Base-by-base conservation (phyloP, 2,113 vertebrate species). In the Pao palembangensis region DNA sequence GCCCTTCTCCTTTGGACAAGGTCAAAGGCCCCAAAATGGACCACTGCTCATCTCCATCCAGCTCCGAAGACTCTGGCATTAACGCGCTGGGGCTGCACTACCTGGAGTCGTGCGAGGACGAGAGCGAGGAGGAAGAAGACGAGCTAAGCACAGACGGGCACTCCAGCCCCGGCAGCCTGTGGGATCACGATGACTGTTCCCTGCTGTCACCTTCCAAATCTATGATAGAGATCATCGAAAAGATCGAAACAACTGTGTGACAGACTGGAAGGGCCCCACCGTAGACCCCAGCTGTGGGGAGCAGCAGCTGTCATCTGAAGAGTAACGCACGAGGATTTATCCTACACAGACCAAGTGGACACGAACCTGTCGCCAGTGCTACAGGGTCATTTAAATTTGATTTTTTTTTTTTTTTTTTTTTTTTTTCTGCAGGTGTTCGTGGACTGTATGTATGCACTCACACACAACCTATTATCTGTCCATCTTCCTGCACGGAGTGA, bases 191-290 rank as follows among this genome's bases (percentile, higher is more conserved):
- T 0, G 94, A 96, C 21, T 94, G 94, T 82, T 90, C 92, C 3
- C 90, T 98, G 20, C 88, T 98, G 8, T 97, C 94, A 0, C 96
- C 95, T 0, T 98, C 95, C 0, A 96, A 95, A 85, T 95, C 95
- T 0, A 93, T 93, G 58, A 90, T 98, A 88, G 96, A 98, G 79
- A 95, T 98, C 88, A 98, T 98, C 0, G 96, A 98, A 86, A 98
- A 96, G 60, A 98, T 98, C 64, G 96, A 98, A 90, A 98, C 96
- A 82, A 98, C 95, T 49, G 96, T 98, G 85, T 98, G 90, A 94
- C 69, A 34, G 34, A 67, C 58, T 3, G 34, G 11, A 38, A 12
- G 34, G 34, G 34, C 25, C 11, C 34, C n/a, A 34, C 12, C 21
- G 11, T 16, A 61, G 63, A 73, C 43, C 8, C 46, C 57, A 21